Conservation (phyloP, 2,797 vertebrate genomes). For the Chloroceryle amazona region DNA sequence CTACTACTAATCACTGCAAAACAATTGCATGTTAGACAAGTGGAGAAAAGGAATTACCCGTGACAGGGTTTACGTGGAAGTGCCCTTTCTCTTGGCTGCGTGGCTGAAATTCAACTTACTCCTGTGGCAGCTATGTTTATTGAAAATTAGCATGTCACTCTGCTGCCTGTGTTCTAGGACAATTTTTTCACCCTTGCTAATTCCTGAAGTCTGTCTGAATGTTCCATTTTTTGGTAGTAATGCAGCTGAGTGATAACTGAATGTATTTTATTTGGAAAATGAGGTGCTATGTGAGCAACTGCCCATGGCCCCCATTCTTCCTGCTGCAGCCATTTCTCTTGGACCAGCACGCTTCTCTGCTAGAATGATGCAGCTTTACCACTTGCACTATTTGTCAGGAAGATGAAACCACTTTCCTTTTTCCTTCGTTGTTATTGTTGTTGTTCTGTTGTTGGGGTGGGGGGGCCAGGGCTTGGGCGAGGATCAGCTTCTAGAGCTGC, state of each 20-base stretch:
- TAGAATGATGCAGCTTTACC: background rate
- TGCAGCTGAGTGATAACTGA: background rate
- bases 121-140: background rate
- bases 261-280: background rate
- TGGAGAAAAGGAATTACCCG: background rate
- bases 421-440: too few relatives aligned
- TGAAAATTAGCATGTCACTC: background rate
- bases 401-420: background rate
- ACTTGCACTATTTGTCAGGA: background rate
- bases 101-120: background rate
- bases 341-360: background rate
- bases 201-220: background rate
- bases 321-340: background rate
- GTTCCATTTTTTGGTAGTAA: background rate
- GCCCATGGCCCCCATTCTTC: background rate
- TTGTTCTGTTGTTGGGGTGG: too few relatives aligned
- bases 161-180: background rate
- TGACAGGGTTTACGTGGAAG: background rate
- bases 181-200: background rate
- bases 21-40: background rate
- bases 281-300: rapidly evolving
- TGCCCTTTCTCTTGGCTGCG: background rate
- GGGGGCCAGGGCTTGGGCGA: too few relatives aligned
- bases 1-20: background rate
- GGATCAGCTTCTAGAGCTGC: background rate